A percentile compares a stretch with the other conserved stretches of the same genome.
These are phyloP conservation scores for Charadrius vociferus DNA, from an alignment of 2,113 vertebrate species.

Conservation along the genomic window DNA sequence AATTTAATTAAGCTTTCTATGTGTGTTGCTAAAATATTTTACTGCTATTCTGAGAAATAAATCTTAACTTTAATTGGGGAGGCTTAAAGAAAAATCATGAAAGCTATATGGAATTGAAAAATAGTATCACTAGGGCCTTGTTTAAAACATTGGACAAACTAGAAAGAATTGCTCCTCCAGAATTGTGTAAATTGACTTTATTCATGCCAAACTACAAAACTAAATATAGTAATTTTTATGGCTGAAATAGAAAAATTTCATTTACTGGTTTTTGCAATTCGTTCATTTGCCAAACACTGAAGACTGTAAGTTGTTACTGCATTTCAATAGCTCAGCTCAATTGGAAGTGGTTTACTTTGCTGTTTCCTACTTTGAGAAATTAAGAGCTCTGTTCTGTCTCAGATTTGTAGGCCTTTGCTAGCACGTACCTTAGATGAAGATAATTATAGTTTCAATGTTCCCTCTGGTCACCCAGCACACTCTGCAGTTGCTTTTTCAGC, in stretches of 20 bases:
- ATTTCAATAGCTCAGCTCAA: neutral
- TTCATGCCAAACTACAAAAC: conserved; percentile 19
- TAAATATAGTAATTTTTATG: conserved; percentile 36
- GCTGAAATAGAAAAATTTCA: conserved; percentile 10
- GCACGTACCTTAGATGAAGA: neutral
- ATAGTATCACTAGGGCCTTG: conserved; percentile 4
- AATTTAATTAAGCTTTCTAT: conserved; percentile 29
- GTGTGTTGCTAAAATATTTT: conserved; percentile 20
- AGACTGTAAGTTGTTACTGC: neutral
- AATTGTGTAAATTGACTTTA: conserved; percentile 27
- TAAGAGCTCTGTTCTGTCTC: neutral
- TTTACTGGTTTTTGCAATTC: conserved; percentile 26
- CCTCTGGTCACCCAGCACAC: neutral
- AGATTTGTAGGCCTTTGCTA: neutral
- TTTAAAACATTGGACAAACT: conserved; percentile 54
- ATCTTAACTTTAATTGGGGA: conserved; percentile 17
- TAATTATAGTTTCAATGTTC: neutral
- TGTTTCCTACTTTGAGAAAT: neutral
- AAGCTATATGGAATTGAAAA: conserved; percentile 33
- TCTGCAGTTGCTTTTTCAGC: neutral
- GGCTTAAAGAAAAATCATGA: conserved; percentile 37
- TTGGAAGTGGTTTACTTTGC: neutral
- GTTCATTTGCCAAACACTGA: neutral
- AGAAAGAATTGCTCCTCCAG: conserved; percentile 31
- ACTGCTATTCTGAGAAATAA: conserved; percentile 50